phyloP scores from a whole-genome alignment of 35 echinoderm and acorn worm species.

The Diadema setosum region DNA sequence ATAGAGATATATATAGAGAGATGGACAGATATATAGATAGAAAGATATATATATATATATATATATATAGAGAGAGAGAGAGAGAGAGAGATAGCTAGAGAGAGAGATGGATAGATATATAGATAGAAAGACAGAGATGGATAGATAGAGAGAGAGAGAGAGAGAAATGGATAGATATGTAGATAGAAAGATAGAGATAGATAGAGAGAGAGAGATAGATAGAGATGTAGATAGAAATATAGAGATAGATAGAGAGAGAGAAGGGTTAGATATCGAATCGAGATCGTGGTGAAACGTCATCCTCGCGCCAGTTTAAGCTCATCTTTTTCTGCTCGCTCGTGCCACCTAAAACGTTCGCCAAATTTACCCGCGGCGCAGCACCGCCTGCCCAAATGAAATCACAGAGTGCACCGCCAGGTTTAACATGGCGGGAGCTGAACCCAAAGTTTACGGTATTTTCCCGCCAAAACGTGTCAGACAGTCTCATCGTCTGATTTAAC shows the following conservation, averaged over 20 bases:
- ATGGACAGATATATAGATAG: no score
- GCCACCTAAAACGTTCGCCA: slow-evolving; percentile 2
- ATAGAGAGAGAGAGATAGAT: no score
- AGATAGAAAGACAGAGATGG: no score
- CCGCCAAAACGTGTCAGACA: not conserved
- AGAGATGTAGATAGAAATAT: no score
- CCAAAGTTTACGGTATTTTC: slow-evolving; percentile 25
- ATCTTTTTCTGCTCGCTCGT: not conserved
- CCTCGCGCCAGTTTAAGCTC: not conserved
- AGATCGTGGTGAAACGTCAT: slow-evolving; percentile 8
- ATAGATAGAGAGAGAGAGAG: no score
- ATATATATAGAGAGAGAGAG: no score
- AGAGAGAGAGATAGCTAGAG: no score
- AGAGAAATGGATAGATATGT: no score
- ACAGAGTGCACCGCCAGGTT: not conserved
- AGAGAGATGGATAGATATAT: no score
- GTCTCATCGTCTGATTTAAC: not conserved
- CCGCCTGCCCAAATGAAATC: not conserved
- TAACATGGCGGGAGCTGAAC: slow-evolving; percentile 7
- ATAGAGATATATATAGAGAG: no score
- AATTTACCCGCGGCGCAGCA: not conserved
- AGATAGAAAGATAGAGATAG: no score
- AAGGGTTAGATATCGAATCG: not conserved
- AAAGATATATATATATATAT: no score
- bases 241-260: not conserved